Percentiles rank a stretch among this genome's conserved stretches.
Conservation (phyloP, 92 coral and sea anemone genomes). For the Porites evermanni region DNA sequence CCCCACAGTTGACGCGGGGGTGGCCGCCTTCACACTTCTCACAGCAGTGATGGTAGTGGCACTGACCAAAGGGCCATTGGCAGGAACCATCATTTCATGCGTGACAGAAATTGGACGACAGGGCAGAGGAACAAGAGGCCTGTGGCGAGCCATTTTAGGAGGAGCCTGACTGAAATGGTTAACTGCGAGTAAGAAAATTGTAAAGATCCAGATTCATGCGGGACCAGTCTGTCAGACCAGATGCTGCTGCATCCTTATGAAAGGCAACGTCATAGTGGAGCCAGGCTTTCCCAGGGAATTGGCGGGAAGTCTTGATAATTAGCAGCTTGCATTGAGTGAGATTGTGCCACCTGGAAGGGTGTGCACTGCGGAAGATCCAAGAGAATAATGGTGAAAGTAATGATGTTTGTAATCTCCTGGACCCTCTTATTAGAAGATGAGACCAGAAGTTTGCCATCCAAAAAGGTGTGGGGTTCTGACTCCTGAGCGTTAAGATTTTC, state of each 20-base stretch:
- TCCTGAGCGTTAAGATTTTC: constrained; percentile 1
- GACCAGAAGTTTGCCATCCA: constrained; percentile 10
- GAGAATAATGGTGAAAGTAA: too few species aligned
- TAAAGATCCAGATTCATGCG: constrained; percentile 31
- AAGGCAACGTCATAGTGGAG: constrained; percentile 22
- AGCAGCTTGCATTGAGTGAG: constrained; percentile 16
- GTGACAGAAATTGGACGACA: neutral
- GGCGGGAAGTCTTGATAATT: constrained; percentile 15
- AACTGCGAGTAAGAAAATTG: constrained; percentile 14
- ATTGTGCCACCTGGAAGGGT: neutral
- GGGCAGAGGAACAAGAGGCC: neutral
- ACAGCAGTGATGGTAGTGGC: constrained; percentile 8
- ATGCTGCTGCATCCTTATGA: constrained; percentile 26
- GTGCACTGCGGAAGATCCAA: too few species aligned
- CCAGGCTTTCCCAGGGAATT: constrained; percentile 29
- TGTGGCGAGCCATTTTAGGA: neutral
- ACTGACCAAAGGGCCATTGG: neutral
- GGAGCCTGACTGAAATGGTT: neutral
- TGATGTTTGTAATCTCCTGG: too few species aligned
- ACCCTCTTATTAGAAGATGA: neutral
- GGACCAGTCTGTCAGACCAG: constrained; percentile 23
- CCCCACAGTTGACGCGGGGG: neutral
- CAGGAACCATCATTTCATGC: constrained; percentile 23
- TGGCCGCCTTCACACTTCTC: neutral
- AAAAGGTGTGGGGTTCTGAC: neutral